Evolutionary conservation across 2,797 vertebrate species (phyloP).

Genomic region (Phrynocephalus vlangalii): DNA sequence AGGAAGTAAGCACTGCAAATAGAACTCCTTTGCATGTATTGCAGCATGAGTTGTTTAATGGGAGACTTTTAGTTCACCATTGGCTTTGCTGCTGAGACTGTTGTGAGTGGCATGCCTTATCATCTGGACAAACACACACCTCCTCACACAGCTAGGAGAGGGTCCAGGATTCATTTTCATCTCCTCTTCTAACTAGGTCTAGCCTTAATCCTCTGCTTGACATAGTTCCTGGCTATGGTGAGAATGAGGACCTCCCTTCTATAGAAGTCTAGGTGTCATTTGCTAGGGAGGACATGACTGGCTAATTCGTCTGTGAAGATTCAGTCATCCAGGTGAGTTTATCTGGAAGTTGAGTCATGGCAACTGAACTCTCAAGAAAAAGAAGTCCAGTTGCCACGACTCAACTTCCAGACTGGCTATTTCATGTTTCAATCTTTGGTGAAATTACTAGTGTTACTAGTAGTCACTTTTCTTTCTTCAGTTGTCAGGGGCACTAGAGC

Average conservation of each 20-base stretch:
- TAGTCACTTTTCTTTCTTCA: not conserved
- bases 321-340: too few species aligned
- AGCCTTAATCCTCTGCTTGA: too few species aligned
- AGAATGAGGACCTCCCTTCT: not conserved
- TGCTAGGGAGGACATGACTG: not conserved
- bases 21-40: too few species aligned
- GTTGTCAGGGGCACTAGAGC: not conserved
- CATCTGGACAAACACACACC: not conserved
- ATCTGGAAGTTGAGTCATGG: too few species aligned
- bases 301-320: too few species aligned
- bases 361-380: too few species aligned
- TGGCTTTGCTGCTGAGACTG: not conserved
- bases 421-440: not conserved
- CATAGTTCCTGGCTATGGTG: too few species aligned
- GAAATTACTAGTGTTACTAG: not conserved
- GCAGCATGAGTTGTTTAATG: too few species aligned
- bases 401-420: too few species aligned
- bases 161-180: not conserved
- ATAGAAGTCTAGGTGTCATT: not conserved
- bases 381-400: too few species aligned
- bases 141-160: not conserved
- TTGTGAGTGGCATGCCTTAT: not conserved
- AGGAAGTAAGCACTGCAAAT: not conserved
- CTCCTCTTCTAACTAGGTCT: too few species aligned
- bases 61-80: too few species aligned